These are phyloP conservation scores for Cephus runcator DNA, from an alignment of 2,888 invertebrate species.

Conservation along the genomic window DNA sequence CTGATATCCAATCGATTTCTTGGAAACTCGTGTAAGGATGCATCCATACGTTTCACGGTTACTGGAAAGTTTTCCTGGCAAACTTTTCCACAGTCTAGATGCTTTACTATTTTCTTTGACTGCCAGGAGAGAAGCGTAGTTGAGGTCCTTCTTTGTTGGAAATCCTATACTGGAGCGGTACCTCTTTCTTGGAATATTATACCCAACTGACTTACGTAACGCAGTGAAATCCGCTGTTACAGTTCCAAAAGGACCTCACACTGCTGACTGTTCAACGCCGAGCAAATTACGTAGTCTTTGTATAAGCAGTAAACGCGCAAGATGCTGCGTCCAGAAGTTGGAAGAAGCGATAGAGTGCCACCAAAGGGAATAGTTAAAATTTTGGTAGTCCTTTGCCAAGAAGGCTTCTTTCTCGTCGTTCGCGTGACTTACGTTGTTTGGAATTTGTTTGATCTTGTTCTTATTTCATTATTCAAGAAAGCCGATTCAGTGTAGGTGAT, in stretches of 20 bases:
- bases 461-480: background rate
- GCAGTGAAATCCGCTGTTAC: background rate
- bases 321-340: background rate
- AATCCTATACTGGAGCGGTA: background rate
- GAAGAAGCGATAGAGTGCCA: background rate
- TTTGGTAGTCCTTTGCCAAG: background rate
- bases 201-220: background rate
- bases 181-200: background rate
- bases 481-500: background rate
- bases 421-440: background rate
- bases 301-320: background rate
- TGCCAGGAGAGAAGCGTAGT: background rate
- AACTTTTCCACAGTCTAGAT: background rate
- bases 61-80: background rate
- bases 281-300: background rate
- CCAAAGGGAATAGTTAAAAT: background rate
- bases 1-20: background rate
- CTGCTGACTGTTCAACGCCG: background rate
- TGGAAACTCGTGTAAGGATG: background rate
- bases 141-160: background rate
- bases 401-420: background rate
- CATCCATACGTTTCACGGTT: background rate
- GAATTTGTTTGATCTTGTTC: background rate
- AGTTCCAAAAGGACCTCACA: background rate
- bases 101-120: background rate